Base-by-base conservation (phyloP, 2,113 vertebrate genomes). In the Dendropsophus ebraccatus region DNA sequence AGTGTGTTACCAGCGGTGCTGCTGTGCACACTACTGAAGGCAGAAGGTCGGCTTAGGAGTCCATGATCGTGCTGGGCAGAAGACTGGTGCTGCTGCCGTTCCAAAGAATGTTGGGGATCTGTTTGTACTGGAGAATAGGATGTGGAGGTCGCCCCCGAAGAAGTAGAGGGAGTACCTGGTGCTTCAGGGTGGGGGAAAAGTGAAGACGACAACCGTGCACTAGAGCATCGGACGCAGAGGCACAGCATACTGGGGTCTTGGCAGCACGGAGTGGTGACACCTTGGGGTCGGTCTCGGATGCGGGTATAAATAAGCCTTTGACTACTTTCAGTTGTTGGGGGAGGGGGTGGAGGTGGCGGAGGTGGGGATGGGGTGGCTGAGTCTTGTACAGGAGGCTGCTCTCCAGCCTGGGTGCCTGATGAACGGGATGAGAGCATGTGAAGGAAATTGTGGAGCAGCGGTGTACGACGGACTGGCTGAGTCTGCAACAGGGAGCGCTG, bases 371-470 rank as follows among this genome's bases (percentile, higher is more conserved):
- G 90, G 87, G 94, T 96, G 76, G 92, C 94, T 11, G 86, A 94
- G 76, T 97, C 96, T 74, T 94, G 93, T 37, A 93, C 92, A 82
- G 95, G 95, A 52, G 93, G 92, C 94, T 95, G 95, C 91, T 98
- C 97, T 77, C 94, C 95, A 23, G 94, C 91, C 92, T 95, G 96
- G 87, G 95, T 95, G 87, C 95, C 96, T 0, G 97, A 96, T 21
- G 96, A 97, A 88, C 98, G 97, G 13, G 97, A 99, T 35, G 98
- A 99, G 91, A 99, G 92, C 93, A 99, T 99, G 93, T 99, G 98
- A 87, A 99, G 96, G 93, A 99, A 99, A 94, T 99, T 99, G 94
- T 99, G 98, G 79, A 99, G 97, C 85, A 99, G 97, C 69, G 98
- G 98, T 0, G 98, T 99, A 87, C 98, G 96, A 37, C 98, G 97